Evolutionary conservation across 2,113 vertebrate species (phyloP).

Genomic region (Entosphenus tridentatus): DNA sequence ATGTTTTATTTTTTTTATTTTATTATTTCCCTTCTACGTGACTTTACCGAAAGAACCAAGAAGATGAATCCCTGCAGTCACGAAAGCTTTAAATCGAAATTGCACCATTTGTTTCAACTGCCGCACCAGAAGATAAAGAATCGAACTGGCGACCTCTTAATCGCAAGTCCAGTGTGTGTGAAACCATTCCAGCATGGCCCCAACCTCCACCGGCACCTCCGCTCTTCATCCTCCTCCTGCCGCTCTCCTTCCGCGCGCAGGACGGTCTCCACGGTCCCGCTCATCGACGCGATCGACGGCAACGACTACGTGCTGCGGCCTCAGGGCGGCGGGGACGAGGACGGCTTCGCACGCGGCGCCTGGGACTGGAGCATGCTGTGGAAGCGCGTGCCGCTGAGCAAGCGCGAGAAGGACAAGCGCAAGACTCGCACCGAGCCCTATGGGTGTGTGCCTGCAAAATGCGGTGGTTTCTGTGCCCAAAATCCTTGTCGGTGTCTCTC

Average conservation of each 20-base stretch:
- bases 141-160: too few species aligned
- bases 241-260: conserved; percentile 22
- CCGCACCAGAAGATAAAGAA: too few species aligned
- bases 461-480: background rate
- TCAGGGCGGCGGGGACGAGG: conserved; percentile 83
- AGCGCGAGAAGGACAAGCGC: conserved; percentile 59
- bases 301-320: conserved; percentile 47
- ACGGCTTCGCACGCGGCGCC: conserved; percentile 88
- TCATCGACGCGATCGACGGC: conserved; percentile 89
- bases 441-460: conserved; percentile 41
- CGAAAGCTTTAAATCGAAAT: too few species aligned
- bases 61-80: too few species aligned
- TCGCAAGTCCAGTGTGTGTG: too few species aligned
- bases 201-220: conserved; percentile 15
- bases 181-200: conserved; percentile 10
- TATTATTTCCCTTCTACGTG: too few species aligned
- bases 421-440: conserved; percentile 83
- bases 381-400: conserved; percentile 78
- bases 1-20: too few species aligned
- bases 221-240: conserved; percentile 3
- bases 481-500: too few species aligned
- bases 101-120: too few species aligned
- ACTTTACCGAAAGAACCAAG: too few species aligned
- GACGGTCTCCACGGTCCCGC: conserved; percentile 84
- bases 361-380: conserved; percentile 99